A percentile compares a stretch with the other conserved stretches of the same genome.
Conservation (phyloP, 2,888 invertebrate genomes). For the Stenotaenia linearis region DNA sequence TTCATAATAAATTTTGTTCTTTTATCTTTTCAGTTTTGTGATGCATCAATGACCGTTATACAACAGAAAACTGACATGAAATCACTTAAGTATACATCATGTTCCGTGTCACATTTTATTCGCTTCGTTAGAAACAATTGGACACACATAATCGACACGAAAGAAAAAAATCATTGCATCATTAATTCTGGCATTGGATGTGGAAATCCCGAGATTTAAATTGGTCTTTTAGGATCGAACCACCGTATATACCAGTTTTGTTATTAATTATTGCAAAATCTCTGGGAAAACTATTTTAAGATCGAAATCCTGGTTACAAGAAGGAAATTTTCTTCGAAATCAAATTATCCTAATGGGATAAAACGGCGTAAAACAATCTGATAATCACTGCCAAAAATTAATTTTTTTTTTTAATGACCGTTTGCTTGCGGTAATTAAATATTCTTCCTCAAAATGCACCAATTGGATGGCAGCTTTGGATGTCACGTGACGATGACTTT, state of each 20-base stretch:
- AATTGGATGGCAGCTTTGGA: neutral
- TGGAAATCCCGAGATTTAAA: neutral
- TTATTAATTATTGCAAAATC: neutral
- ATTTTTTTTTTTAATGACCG: neutral
- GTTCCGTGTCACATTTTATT: neutral
- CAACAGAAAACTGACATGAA: neutral
- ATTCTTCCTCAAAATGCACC: neutral
- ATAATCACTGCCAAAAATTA: neutral
- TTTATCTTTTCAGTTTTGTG: neutral
- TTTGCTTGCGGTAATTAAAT: neutral
- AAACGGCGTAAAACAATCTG: too few species aligned
- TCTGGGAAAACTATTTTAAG: neutral
- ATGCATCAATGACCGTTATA: neutral
- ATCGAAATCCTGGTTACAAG: neutral
- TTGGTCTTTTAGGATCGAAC: neutral
- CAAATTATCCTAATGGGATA: too few species aligned
- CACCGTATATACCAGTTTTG: neutral
- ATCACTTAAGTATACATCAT: neutral
- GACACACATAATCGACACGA: neutral
- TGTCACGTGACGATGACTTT: neutral
- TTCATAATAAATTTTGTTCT: neutral
- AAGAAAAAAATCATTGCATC: neutral
- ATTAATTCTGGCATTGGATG: slow-evolving; percentile 14
- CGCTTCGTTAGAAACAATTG: neutral
- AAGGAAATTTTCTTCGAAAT: too few species aligned